Conservation (phyloP, 2,113 vertebrate genomes). For the Gymnorhina tibicen region DNA sequence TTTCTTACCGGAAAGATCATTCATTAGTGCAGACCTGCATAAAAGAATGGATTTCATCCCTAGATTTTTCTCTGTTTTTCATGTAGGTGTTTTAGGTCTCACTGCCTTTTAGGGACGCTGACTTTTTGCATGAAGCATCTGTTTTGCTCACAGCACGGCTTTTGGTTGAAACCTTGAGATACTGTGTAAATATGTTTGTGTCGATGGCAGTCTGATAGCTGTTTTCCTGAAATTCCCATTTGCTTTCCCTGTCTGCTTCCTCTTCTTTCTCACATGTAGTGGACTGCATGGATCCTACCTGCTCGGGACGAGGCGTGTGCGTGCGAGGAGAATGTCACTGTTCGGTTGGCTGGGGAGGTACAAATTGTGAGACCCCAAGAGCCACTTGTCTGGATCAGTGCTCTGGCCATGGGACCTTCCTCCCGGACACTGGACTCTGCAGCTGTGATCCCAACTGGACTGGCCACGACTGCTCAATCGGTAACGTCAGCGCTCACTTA, state of each 20-base stretch:
- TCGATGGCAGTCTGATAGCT: background rate
- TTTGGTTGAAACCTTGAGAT: background rate
- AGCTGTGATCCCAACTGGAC: constrained; percentile 96
- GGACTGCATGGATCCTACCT: constrained; percentile 97
- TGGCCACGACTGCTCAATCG: constrained; percentile 91
- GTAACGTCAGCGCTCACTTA: constrained; percentile 61
- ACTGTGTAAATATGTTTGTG: background rate
- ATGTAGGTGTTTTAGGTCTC: background rate
- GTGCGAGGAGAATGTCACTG: constrained; percentile 96
- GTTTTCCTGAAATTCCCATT: background rate
- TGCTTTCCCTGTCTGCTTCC: background rate
- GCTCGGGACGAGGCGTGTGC: constrained; percentile 90
- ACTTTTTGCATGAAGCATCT: background rate
- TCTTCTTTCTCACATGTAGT: constrained; percentile 68
- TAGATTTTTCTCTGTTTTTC: background rate
- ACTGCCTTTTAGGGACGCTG: background rate
- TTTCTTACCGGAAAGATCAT: background rate
- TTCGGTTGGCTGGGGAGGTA: constrained; percentile 92
- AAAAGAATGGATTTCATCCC: background rate
- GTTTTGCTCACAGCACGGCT: background rate
- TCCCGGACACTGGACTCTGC: constrained; percentile 87
- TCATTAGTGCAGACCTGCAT: background rate
- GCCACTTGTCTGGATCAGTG: constrained; percentile 96
- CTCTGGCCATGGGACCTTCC: constrained; percentile 91
- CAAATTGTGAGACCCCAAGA: constrained; percentile 89